These are phyloP conservation scores for Gonatopus flavifemur DNA, from an alignment of 1,140 invertebrate species.

Conservation along the genomic window DNA sequence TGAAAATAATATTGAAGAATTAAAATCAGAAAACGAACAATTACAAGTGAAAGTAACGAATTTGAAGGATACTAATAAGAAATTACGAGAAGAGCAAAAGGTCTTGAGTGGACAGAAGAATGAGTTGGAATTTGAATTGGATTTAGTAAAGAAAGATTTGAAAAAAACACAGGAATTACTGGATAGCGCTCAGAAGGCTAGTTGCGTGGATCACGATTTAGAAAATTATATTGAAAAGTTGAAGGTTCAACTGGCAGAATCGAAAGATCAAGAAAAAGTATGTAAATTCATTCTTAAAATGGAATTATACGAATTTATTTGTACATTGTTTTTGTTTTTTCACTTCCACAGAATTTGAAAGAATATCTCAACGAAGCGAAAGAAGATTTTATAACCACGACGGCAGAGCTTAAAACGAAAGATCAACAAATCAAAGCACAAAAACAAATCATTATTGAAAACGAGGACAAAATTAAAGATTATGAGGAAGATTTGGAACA, in stretches of 20 bases:
- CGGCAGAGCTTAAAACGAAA: slow-evolving; percentile 25
- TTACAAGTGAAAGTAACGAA: slow-evolving; percentile 29
- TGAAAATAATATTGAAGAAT: slow-evolving; percentile 25
- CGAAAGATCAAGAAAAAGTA: slow-evolving; percentile 45
- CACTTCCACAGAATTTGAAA: slow-evolving; percentile 39
- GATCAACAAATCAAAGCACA: slow-evolving; percentile 26
- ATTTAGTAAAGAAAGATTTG: slow-evolving; percentile 34
- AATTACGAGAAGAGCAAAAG: slow-evolving; percentile 36
- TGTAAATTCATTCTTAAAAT: background rate
- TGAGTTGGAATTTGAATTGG: slow-evolving; percentile 36
- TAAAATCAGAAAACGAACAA: slow-evolving; percentile 35
- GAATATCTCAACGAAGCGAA: slow-evolving; percentile 49
- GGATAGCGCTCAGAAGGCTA: slow-evolving; percentile 23
- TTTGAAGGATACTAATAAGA: slow-evolving; percentile 33
- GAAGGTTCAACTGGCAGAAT: slow-evolving; percentile 30
- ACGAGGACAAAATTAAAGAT: slow-evolving; percentile 36
- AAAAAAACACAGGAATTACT: slow-evolving; percentile 34
- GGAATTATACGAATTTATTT: background rate
- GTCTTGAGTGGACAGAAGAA: slow-evolving; percentile 34
- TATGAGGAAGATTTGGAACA: slow-evolving; percentile 39
- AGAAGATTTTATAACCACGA: slow-evolving; percentile 42
- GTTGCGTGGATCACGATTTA: slow-evolving; percentile 20
- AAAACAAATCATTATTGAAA: slow-evolving; percentile 28
- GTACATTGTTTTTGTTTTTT: slow-evolving; percentile 8
- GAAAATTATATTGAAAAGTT: slow-evolving; percentile 34